These are phyloP conservation scores for Gisinianus flammeolus DNA, from an alignment of 2,888 invertebrate species.

Conservation along the genomic window DNA sequence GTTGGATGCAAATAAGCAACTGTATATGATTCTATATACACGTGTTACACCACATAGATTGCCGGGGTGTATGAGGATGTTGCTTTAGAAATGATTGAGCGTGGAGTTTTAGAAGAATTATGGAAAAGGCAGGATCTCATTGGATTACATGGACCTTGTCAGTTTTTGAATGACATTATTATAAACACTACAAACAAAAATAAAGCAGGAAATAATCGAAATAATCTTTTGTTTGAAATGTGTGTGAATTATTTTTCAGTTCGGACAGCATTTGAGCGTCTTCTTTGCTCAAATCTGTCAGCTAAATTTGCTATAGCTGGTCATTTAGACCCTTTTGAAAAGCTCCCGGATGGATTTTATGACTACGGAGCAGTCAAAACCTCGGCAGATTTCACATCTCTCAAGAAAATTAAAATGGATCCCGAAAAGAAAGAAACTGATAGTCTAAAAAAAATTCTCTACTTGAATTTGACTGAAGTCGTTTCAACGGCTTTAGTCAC, in stretches of 20 bases:
- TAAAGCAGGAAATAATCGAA: neutral
- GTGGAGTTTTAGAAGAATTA: slow-evolving; percentile 49
- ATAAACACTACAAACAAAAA: neutral
- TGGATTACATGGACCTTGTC: slow-evolving; percentile 48
- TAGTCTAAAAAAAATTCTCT: slow-evolving; percentile 20
- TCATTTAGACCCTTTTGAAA: slow-evolving; percentile 68
- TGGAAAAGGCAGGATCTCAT: slow-evolving; percentile 53
- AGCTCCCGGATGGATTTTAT: slow-evolving; percentile 63
- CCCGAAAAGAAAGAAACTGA: slow-evolving; percentile 7
- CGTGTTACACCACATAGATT: no score
- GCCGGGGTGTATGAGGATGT: slow-evolving; percentile 46
- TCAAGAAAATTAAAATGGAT: neutral
- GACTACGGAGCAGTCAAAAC: slow-evolving; percentile 44
- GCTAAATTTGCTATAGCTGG: slow-evolving; percentile 71
- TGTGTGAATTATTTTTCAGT: slow-evolving; percentile 36
- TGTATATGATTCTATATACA: no score
- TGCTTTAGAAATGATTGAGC: slow-evolving; percentile 46
- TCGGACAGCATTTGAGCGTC: slow-evolving; percentile 67
- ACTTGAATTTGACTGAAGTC: slow-evolving; percentile 1
- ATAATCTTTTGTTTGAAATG: neutral
- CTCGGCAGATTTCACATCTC: slow-evolving; percentile 1
- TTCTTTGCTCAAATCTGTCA: slow-evolving; percentile 68
- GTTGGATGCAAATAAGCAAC: no score
- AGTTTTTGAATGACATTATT: neutral
- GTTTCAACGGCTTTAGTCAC: neutral